A percentile compares a stretch with the other conserved stretches of the same genome.
These are phyloP conservation scores for Eledone cirrhosa DNA, from an alignment of 2,888 invertebrate species.

Conservation along the genomic window DNA sequence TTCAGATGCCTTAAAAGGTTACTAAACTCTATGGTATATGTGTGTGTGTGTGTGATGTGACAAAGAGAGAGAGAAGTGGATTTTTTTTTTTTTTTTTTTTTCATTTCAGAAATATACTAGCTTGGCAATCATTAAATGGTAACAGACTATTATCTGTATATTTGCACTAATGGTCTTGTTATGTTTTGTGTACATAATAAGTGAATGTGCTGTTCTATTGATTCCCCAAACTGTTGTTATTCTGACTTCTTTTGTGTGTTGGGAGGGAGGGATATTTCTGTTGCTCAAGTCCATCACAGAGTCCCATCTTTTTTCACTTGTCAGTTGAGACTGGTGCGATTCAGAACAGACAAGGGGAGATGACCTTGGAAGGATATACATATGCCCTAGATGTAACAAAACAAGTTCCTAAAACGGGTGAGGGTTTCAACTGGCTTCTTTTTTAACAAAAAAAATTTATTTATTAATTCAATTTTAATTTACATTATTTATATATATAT, in stretches of 20 bases:
- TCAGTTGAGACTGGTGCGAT: conserved; percentile 27
- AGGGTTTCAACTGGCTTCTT: conserved; percentile 23
- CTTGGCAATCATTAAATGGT: too few relatives aligned
- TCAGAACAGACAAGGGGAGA: conserved; percentile 23
- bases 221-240: conserved; percentile 6
- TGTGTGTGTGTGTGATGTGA: too few relatives aligned
- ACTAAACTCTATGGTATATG: too few relatives aligned
- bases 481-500: conserved; percentile 9
- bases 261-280: not conserved
- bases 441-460: conserved; percentile 12
- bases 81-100: too few relatives aligned
- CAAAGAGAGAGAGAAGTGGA: too few relatives aligned
- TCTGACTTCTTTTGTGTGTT: not conserved
- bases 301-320: conserved; percentile 27
- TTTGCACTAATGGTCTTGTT: too few relatives aligned
- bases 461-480: not conserved
- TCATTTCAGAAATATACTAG: too few relatives aligned
- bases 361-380: conserved; percentile 27
- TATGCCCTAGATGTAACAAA: conserved; percentile 28
- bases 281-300: conserved; percentile 18
- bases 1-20: too few relatives aligned
- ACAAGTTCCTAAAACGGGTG: conserved; percentile 24
- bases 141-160: too few relatives aligned
- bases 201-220: not conserved
- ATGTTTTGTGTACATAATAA: too few relatives aligned